phyloP scores from a whole-genome alignment of 92 coral and sea anemone genomes.

The Micromussa lordhowensis region DNA sequence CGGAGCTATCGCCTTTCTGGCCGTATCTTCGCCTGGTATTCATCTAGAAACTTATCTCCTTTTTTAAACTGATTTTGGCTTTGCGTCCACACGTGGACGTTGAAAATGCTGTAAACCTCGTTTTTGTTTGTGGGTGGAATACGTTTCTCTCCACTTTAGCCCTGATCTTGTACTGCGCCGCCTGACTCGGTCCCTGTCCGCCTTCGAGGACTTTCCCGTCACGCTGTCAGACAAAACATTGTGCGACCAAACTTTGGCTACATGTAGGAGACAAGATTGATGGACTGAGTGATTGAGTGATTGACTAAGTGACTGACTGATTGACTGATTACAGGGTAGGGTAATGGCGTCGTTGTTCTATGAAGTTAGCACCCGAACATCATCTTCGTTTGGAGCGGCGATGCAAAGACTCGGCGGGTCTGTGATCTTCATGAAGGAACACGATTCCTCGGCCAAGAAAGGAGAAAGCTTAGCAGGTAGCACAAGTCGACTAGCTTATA shows the following conservation, averaged over 20 bases:
- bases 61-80: background rate
- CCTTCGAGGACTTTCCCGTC: too few species aligned
- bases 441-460: slow-evolving; percentile 94
- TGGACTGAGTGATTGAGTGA: background rate
- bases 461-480: slow-evolving; percentile 94
- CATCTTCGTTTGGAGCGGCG: slow-evolving; percentile 94
- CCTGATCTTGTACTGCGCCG: too few species aligned
- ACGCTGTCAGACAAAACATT: too few species aligned
- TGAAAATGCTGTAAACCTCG: too few species aligned
- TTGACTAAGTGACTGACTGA: background rate
- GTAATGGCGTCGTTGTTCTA: slow-evolving; percentile 95
- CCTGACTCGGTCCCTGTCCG: background rate
- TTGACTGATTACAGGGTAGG: slow-evolving; percentile 76
- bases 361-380: slow-evolving; percentile 95
- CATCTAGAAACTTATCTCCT: background rate
- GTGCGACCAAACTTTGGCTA: too few species aligned
- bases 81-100: background rate
- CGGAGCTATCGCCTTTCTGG: background rate
- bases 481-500: background rate
- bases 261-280: background rate
- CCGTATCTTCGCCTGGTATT: background rate
- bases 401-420: slow-evolving; percentile 99
- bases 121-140: too few species aligned
- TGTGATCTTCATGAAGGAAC: slow-evolving; percentile 84
- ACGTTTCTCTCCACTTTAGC: too few species aligned